A percentile compares a stretch with the other conserved stretches of the same genome.
Evolutionary conservation across 1,140 invertebrate species (phyloP).

Genomic region (Hypothenemus hampei): DNA sequence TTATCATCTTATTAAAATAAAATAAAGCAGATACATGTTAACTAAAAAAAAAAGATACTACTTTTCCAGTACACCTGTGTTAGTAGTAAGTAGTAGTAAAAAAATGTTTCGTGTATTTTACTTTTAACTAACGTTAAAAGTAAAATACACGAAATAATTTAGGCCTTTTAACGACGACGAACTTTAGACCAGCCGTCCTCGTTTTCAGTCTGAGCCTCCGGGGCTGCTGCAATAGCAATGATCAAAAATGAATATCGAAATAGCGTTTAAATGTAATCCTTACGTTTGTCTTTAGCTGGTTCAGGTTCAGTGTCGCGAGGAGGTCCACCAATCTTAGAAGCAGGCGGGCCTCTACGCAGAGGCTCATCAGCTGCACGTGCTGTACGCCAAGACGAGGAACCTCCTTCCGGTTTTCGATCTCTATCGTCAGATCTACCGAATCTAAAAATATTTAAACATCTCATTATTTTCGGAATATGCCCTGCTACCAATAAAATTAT

Average conservation of each 20-base stretch:
- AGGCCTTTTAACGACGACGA: constrained; percentile 7
- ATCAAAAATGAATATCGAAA: not conserved
- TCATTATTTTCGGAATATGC: not conserved
- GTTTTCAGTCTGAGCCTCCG: constrained; percentile 1
- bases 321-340: constrained; percentile 15
- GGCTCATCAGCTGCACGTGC: constrained; percentile 6
- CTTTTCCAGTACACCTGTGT: too few relatives aligned
- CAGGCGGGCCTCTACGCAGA: constrained; percentile 10
- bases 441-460: not conserved
- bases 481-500: not conserved
- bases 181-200: constrained; percentile 8
- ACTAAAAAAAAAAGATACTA: too few relatives aligned
- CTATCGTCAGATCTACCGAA: constrained; percentile 24
- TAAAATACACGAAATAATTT: too few relatives aligned
- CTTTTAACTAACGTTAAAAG: too few relatives aligned
- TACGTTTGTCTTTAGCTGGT: constrained; percentile 36
- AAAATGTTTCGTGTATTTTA: too few relatives aligned
- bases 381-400: constrained; percentile 7
- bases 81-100: too few relatives aligned
- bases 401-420: constrained; percentile 4
- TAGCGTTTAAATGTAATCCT: not conserved
- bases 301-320: constrained; percentile 13
- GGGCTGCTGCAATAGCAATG: not conserved
- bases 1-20: too few relatives aligned
- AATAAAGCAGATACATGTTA: too few relatives aligned